phyloP scores from a whole-genome alignment of 2,113 vertebrate genomes.

The Polypterus senegalus region DNA sequence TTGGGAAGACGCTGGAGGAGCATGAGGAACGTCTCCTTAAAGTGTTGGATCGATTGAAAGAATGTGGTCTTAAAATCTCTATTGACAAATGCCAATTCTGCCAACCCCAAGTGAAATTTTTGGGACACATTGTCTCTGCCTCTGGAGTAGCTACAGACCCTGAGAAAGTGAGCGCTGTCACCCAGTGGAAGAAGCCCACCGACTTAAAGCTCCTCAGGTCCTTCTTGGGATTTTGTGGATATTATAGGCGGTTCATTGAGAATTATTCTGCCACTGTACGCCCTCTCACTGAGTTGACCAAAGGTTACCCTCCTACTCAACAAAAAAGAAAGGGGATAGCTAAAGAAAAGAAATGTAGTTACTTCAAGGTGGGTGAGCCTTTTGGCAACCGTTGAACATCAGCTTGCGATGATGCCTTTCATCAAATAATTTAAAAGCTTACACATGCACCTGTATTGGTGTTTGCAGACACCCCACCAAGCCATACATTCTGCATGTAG shows the following conservation, averaged over 20 bases:
- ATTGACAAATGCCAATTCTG: slow-evolving; percentile 14
- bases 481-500: slow-evolving; percentile 1
- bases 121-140: slow-evolving; percentile 9
- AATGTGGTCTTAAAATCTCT: slow-evolving; percentile 11
- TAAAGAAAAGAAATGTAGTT: neutral
- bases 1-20: slow-evolving; percentile 15
- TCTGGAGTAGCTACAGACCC: slow-evolving; percentile 7
- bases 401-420: neutral
- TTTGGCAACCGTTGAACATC: neutral
- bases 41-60: slow-evolving; percentile 12
- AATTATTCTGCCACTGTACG: slow-evolving; percentile 5
- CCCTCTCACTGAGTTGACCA: neutral
- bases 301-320: neutral
- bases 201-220: neutral
- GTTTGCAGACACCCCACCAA: neutral
- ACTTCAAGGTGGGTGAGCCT: neutral
- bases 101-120: neutral
- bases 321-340: neutral
- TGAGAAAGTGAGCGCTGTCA: slow-evolving; percentile 8
- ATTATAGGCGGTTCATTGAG: slow-evolving; percentile 8
- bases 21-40: slow-evolving; percentile 15
- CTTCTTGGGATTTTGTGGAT: slow-evolving; percentile 12
- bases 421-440: neutral
- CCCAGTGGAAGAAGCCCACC: neutral
- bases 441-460: neutral